A percentile compares a stretch with the other conserved stretches of the same genome.
These are phyloP conservation scores for Torymus texanus DNA, from an alignment of 2,888 invertebrate species.

Conservation along the genomic window DNA sequence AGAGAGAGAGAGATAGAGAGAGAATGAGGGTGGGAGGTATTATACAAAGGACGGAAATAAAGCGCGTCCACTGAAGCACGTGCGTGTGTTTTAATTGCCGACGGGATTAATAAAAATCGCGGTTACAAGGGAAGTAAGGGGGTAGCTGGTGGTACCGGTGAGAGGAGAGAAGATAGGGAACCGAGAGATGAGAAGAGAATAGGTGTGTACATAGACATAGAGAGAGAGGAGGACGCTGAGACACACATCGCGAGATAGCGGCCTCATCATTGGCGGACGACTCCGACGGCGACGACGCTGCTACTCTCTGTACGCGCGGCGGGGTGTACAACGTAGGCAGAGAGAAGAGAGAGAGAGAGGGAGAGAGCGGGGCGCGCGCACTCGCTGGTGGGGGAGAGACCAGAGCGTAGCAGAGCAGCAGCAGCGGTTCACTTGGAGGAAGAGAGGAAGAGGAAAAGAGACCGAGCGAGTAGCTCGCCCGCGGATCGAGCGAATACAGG, in stretches of 20 bases:
- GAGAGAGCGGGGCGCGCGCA: constrained; percentile 42
- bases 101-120: neutral
- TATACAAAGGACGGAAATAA: too few species aligned
- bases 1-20: too few species aligned
- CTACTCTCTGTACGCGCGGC: constrained; percentile 60
- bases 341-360: constrained; percentile 52
- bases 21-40: too few species aligned
- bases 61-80: neutral
- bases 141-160: constrained; percentile 3
- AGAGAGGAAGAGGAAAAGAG: constrained; percentile 27
- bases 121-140: constrained; percentile 13
- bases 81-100: neutral
- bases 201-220: constrained; percentile 16
- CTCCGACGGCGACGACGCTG: constrained; percentile 51
- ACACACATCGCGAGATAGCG: constrained; percentile 66
- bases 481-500: constrained; percentile 59
- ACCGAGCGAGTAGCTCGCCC: constrained; percentile 44
- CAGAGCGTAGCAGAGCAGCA: too few species aligned
- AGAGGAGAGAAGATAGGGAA: constrained; percentile 47
- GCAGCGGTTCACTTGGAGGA: constrained; percentile 12
- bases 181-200: constrained; percentile 54
- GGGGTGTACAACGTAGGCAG: constrained; percentile 65
- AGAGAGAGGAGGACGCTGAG: constrained; percentile 58
- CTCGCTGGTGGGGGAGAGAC: constrained; percentile 31
- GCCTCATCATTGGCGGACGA: constrained; percentile 73